Evolutionary conservation across 2,888 invertebrate species (phyloP).

Genomic region (Stegophylla sp.): DNA sequence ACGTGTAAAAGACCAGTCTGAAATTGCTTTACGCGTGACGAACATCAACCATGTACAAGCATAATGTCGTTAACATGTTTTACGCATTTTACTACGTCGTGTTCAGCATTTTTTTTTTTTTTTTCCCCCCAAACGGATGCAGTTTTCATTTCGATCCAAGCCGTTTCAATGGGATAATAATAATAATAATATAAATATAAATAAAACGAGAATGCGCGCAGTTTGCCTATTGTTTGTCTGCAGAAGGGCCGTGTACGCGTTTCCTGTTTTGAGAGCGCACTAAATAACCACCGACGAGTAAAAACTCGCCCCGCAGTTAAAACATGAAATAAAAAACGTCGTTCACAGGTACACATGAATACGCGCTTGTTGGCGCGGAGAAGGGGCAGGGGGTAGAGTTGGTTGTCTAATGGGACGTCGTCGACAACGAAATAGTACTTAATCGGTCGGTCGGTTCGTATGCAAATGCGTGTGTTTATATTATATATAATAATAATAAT

Average conservation of each 20-base stretch:
- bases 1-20: not conserved
- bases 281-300: slow-evolving; percentile 18
- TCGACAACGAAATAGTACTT: not conserved
- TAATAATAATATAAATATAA: slow-evolving; percentile 5
- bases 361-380: not conserved
- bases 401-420: slow-evolving; percentile 41
- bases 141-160: slow-evolving; percentile 30
- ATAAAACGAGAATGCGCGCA: not conserved
- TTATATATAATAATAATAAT: not conserved
- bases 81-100: not conserved
- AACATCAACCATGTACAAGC: not conserved
- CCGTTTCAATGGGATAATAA: slow-evolving; percentile 32
- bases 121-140: slow-evolving; percentile 22
- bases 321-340: not conserved
- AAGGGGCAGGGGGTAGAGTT: not conserved
- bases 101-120: not conserved
- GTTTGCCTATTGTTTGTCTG: slow-evolving; percentile 37
- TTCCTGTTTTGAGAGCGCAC: slow-evolving; percentile 44
- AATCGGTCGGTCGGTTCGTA: slow-evolving; percentile 46
- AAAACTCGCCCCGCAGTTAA: slow-evolving; percentile 23
- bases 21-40: not conserved
- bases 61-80: too few species aligned
- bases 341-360: not conserved
- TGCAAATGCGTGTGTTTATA: slow-evolving; percentile 25
- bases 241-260: slow-evolving; percentile 43